Evolutionary conservation across 2,113 vertebrate species (phyloP).

Genomic region (Psilopogon haemacephalus): DNA sequence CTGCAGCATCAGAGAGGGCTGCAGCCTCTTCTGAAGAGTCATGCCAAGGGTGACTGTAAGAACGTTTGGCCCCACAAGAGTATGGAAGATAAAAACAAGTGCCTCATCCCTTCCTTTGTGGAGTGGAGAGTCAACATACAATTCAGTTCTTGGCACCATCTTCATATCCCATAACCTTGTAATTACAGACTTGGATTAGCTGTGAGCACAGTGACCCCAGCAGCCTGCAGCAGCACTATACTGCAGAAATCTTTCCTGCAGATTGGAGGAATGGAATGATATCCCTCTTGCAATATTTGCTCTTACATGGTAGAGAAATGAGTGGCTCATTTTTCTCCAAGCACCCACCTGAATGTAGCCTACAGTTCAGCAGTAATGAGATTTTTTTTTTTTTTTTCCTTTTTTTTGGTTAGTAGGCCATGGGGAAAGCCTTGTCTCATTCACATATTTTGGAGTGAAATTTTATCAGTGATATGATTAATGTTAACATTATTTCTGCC

Average conservation of each 20-base stretch:
- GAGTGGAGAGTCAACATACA: neutral
- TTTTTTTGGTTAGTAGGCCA: constrained; percentile 40
- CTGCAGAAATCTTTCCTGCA: neutral
- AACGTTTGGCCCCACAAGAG: neutral
- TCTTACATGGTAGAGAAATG: neutral
- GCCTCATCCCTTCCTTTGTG: neutral
- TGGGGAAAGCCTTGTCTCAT: neutral
- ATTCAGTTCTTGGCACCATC: neutral
- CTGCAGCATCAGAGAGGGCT: neutral
- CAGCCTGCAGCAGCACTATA: neutral
- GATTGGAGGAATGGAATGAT: neutral
- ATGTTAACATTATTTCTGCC: constrained; percentile 27
- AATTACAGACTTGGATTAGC: neutral
- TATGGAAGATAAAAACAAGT: neutral
- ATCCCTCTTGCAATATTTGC: neutral
- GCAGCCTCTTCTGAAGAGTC: neutral
- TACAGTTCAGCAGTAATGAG: constrained; percentile 16
- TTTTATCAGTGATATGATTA: constrained; percentile 19
- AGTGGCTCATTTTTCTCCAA: neutral
- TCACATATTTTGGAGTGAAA: neutral
- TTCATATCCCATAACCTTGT: neutral
- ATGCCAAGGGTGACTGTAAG: neutral
- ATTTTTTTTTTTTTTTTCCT: constrained; percentile 33
- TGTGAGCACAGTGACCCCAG: neutral
- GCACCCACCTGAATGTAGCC: neutral